Evolutionary conservation across 2,888 invertebrate genomes (phyloP), one percentile per base, ranked within the genome.

Genomic region (Autographa gamma): DNA sequence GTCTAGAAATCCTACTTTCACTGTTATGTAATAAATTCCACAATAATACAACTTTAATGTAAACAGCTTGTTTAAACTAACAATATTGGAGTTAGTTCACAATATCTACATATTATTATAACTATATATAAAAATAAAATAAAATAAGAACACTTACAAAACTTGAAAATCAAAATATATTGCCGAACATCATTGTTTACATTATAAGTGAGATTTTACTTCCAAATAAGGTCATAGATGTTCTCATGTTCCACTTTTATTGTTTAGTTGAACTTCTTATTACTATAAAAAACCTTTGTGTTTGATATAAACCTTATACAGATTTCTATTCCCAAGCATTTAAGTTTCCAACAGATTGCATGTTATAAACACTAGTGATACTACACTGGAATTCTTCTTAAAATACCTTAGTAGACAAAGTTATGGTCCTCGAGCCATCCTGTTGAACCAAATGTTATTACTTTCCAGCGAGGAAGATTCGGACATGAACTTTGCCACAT

Each of bases 401-500:
- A 56, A 13, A 25, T 56, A 25, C 25, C 11, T 0, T 2, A 25
- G 6, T 2, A 56, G 0, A 11, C 25, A 2, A 56, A 25, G 19
- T 19, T 19, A 56, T 56, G 19, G 25, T 25, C 11, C 11, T 5
- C 2, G 11, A 56, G 19, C 13, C 54, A 25, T 11, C 11, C 13
- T 19, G 54, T 25, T 56, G 0, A 56, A 56, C 13, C 19, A 1
- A 19, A 4, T 56, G 25, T 25, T 56, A 56, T 63, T 81, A 48
- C 41, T 63, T 88, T 89, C 9, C 90, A 94, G 95, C 86, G 95
- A 95, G 69, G 95, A 95, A 80, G 94, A 93, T 69, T 79, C 89
- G 34, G 96, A 96, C 79, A 98, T 98, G 98, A 98, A 98, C 95
- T 98, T 98, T 91, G 97, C 97, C 75, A 97, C 97, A 76, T 98